phyloP scores from a whole-genome alignment of 30 jellyfish, hydroid and myxozoan genomes.

The Nemopilema nomurai region DNA sequence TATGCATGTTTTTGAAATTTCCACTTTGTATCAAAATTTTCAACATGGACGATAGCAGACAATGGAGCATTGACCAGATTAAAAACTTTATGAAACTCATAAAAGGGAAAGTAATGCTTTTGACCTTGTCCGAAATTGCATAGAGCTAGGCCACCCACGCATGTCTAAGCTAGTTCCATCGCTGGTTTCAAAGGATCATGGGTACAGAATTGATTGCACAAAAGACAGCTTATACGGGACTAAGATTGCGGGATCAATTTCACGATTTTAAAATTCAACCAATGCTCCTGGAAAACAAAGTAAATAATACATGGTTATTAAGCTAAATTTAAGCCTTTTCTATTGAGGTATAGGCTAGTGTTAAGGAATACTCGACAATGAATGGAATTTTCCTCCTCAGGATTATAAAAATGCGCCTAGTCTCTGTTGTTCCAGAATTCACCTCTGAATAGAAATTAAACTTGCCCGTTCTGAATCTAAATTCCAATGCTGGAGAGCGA shows the following conservation, averaged over 20 bases:
- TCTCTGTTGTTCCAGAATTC: not conserved
- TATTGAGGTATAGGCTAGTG: not conserved
- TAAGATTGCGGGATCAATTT: not conserved
- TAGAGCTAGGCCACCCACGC: slow-evolving; percentile 49
- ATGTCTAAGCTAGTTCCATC: slow-evolving; percentile 26
- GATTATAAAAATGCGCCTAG: not conserved
- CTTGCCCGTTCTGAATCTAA: not conserved
- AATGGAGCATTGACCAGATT: slow-evolving; percentile 48
- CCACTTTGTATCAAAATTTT: slow-evolving; percentile 35
- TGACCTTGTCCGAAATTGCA: slow-evolving; percentile 40
- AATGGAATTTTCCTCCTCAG: not conserved
- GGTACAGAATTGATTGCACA: slow-evolving; percentile 8
- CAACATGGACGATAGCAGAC: slow-evolving; percentile 28
- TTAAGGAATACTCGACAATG: not conserved
- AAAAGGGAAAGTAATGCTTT: slow-evolving; percentile 21
- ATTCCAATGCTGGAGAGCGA: too few species aligned
- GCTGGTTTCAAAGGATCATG: slow-evolving; percentile 10
- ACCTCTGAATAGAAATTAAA: not conserved
- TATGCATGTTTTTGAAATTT: slow-evolving; percentile 16
- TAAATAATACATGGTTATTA: not conserved
- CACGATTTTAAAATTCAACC: not conserved
- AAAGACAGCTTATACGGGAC: not conserved
- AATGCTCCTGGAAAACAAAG: not conserved
- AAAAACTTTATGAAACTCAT: slow-evolving; percentile 29
- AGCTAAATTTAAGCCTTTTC: not conserved